Percentiles rank a stretch among this genome's conserved stretches.
These are phyloP conservation scores for Pseudochromis fuscus DNA, from an alignment of 2,797 vertebrate genomes.

Conservation along the genomic window DNA sequence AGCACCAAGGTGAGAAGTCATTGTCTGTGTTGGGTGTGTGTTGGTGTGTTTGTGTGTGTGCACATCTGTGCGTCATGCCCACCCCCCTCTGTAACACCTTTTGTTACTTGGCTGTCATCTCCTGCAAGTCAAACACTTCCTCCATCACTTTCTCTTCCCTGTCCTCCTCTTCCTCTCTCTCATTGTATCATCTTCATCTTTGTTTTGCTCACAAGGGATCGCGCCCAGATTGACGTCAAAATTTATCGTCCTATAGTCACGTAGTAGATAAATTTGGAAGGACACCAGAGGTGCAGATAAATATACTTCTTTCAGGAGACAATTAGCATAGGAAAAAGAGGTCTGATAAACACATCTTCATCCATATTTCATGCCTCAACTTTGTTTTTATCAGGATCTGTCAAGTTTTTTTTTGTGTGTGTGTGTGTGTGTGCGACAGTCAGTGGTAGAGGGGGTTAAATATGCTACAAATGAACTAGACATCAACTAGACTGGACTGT, in stretches of 20 bases:
- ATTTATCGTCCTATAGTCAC: neutral
- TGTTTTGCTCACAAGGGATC: neutral
- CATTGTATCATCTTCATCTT: neutral
- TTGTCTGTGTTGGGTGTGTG: conserved; percentile 1
- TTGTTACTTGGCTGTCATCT: conserved; percentile 36
- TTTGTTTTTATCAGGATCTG: too few relatives aligned
- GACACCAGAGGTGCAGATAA: neutral
- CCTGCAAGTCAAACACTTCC: conserved; percentile 30
- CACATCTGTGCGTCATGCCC: conserved; percentile 24
- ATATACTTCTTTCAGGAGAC: neutral
- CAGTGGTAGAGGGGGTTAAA: too few relatives aligned
- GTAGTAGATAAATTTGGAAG: neutral
- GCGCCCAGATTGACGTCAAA: neutral
- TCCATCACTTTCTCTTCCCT: neutral
- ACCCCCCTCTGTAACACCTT: conserved; percentile 32
- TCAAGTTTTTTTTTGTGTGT: too few relatives aligned
- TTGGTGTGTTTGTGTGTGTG: neutral
- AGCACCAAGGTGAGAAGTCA: conserved; percentile 22
- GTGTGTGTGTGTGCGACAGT: too few relatives aligned
- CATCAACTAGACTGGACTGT: too few relatives aligned
- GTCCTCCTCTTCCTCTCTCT: neutral
- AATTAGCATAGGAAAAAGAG: too few relatives aligned
- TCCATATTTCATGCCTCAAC: too few relatives aligned
- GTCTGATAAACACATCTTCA: too few relatives aligned
- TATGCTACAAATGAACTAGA: too few relatives aligned